Base-by-base conservation (phyloP, 37 sponge, comb jelly and placozoan species). In the Beroe ovata region DNA sequence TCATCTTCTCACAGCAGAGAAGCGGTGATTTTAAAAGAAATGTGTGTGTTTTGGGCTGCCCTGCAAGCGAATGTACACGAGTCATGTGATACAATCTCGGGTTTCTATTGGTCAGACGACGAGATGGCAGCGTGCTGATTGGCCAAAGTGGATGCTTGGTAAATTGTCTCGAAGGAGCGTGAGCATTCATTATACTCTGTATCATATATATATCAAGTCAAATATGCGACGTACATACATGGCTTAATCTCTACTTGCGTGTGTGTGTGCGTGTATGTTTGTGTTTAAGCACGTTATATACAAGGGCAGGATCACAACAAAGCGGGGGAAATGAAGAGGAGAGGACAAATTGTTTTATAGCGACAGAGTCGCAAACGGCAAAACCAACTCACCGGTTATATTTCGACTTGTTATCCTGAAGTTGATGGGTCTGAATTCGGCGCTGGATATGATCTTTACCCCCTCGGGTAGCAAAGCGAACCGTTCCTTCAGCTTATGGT, bases 371-470 rank as follows among this genome's bases (percentile, higher is more conserved):
- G n/a, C n/a, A n/a, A n/a, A n/a, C n/a, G n/a, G n/a, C n/a, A n/a
- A n/a, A n/a, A n/a, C n/a, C n/a, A n/a, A 66, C 35, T 29, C 91
- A 94, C 94, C 96, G 61, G 94, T 92, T 42, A 95, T 90, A 61
- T 93, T 97, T 88, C 99, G 92, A 3, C 92, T 88, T 21, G 95
- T 95, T 21, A 97, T 92, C 0, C 96, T 89, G 88, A 97, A 97
- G 92, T 96, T 97, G 32, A 94, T 81, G 32, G 99, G 96, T 64
- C 94, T 92, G 90, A 97, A 97, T 59, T 97, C 99, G 14, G 89
- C 69, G 20, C 96, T 96, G 23, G 99, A 95, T 21, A 97, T 91
- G 3, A 96, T 95, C 71, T 92, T 93, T 36, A 92, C 92, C 8
- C 94, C 94, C 33, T 64, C 88, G 20, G 60, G 58, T 21, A 91